These are phyloP conservation scores for Poeciliopsis turneri DNA, from an alignment of 2,797 vertebrate species.

Conservation along the genomic window DNA sequence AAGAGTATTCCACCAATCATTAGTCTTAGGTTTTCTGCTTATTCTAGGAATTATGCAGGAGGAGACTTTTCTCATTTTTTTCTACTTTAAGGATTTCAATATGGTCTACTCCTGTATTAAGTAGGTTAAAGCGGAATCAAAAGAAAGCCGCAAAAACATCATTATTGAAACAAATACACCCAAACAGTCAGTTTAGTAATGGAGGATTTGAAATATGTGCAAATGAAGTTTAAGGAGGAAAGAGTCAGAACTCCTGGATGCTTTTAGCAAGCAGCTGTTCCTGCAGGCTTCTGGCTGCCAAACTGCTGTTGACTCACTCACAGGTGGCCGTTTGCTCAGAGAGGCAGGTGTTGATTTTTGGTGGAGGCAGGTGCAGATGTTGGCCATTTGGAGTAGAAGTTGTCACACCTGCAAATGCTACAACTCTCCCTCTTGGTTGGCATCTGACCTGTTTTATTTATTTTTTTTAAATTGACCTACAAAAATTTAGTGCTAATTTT, in stretches of 20 bases:
- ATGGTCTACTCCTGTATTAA: background rate
- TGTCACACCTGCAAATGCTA: constrained; percentile 38
- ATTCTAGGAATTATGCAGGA: constrained; percentile 26
- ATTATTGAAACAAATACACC: constrained; percentile 18
- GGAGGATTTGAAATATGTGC: background rate
- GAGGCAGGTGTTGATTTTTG: constrained; percentile 66
- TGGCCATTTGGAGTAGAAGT: constrained; percentile 20
- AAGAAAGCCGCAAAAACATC: background rate
- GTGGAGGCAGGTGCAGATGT: constrained; percentile 50
- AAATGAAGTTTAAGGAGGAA: background rate
- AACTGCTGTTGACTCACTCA: constrained; percentile 37
- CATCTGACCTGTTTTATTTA: background rate
- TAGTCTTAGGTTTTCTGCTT: constrained; percentile 25
- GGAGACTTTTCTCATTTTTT: background rate
- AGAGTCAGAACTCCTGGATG: constrained; percentile 21
- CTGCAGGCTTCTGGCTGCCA: constrained; percentile 36
- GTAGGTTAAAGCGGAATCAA: background rate
- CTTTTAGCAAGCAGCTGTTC: constrained; percentile 51
- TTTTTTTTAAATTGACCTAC: background rate
- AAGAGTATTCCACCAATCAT: constrained; percentile 22
- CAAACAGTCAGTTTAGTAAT: background rate
- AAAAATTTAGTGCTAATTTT: background rate
- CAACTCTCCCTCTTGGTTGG: constrained; percentile 9
- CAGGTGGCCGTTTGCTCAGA: constrained; percentile 34
- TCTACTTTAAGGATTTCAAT: background rate